Conservation (phyloP, 2,888 invertebrate species). For the Noctua janthe region DNA sequence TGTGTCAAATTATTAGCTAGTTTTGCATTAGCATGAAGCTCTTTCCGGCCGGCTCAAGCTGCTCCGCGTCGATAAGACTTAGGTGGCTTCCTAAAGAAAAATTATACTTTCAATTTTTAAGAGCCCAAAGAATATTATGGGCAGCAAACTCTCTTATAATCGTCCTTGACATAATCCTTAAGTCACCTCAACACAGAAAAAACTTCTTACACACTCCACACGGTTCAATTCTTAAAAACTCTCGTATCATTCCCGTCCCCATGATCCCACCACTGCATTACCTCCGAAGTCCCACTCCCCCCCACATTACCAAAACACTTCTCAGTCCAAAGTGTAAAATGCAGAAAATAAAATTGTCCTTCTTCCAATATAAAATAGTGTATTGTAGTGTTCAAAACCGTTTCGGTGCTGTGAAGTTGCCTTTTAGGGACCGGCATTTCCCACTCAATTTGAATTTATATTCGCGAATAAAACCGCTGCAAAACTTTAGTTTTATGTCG, state of each 20-base stretch:
- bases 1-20: not conserved
- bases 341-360: constrained; percentile 74
- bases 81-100: not conserved
- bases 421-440: constrained; percentile 69
- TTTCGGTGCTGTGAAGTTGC: constrained; percentile 64
- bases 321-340: constrained; percentile 50
- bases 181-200: not conserved
- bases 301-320: constrained; percentile 47
- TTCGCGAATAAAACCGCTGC: constrained; percentile 63
- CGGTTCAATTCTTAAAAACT: not conserved
- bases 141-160: not conserved
- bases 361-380: constrained; percentile 66
- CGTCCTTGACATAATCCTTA: not conserved
- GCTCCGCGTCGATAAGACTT: not conserved
- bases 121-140: not conserved
- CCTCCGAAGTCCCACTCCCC: constrained; percentile 1
- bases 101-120: not conserved
- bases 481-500: constrained; percentile 65
- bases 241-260: constrained; percentile 14
- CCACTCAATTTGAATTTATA: constrained; percentile 79
- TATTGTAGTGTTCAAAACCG: constrained; percentile 59
- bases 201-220: not conserved
- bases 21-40: not conserved
- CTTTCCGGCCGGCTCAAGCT: not conserved
- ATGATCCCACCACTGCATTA: not conserved